Evolutionary conservation across 2,888 invertebrate genomes (phyloP), one percentile per base, ranked within the genome.

Genomic region (Himalopsyche tibetana): DNA sequence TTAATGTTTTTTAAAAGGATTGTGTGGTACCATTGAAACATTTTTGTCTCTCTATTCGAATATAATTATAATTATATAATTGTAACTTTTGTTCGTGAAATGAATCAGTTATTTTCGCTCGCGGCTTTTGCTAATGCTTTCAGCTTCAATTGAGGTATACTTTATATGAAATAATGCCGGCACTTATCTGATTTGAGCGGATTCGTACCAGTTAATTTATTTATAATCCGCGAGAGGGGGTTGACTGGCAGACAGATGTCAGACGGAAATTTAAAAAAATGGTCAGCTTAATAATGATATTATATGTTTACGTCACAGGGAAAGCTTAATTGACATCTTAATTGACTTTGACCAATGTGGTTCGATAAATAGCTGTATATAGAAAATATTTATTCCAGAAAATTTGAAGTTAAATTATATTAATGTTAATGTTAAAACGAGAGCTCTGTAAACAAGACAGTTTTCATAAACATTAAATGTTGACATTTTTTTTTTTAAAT

Each of bases 41-140:
- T 15, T 8, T 51, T 15, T 51, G 45, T 51, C 15, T 51, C 51
- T 51, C 51, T 51, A 15, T 5, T 51, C 15, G 15, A 51, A 51
- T 51, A 5, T 2, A 51, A 51, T 51, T 15, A 12, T 12, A 51
- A 51, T 51, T 15, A 51, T 15, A 15, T 51, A 51, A 51, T 51
- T 51, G 12, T 15, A 51, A 51, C 51, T 51, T 51, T 51, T 51
- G 45, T 4, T 51, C 51, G 51, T 51, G 51, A 51, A 51, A 51
- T 15, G 51, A 51, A 51, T 51, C 51, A 51, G 51, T 51, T 15
- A 51, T 51, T 51, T 51, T 51, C 15, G 51, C 15, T 19, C 19
- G 63, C 63, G 28, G 63, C 63, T 63, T 63, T 63, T 63, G 28
- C 63, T 63, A 63, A 63, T 63, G 63, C n/a, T 63, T 63, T 63